Conservation (phyloP, 2,797 vertebrate genomes). For the Oreochromis mossambicus region DNA sequence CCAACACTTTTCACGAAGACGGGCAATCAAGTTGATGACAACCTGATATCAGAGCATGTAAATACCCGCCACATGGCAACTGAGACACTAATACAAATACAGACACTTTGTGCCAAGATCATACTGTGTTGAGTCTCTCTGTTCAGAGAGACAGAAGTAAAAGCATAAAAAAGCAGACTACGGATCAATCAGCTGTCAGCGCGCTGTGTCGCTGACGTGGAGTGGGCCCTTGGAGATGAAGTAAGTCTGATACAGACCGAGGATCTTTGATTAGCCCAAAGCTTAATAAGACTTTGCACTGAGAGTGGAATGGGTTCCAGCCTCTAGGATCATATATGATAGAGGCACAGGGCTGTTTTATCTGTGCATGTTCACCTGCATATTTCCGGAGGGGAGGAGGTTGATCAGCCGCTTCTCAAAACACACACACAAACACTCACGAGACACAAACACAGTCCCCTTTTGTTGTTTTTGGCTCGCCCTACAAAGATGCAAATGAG, state of each 20-base stretch:
- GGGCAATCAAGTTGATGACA: not conserved
- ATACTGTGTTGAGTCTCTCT: not conserved
- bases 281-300: slow-evolving; percentile 33
- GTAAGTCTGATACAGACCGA: slow-evolving; percentile 27
- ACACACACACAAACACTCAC: not conserved
- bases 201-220: slow-evolving; percentile 2
- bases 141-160: not conserved
- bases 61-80: not conserved
- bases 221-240: slow-evolving; percentile 40
- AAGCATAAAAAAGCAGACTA: not conserved
- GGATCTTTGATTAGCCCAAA: slow-evolving; percentile 54
- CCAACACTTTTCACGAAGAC: not conserved
- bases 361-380: slow-evolving; percentile 5
- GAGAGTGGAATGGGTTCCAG: slow-evolving; percentile 29
- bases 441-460: not conserved
- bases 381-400: not conserved
- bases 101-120: not conserved
- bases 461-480: not conserved
- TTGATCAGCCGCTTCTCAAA: not conserved
- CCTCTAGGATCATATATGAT: slow-evolving; percentile 35
- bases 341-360: not conserved
- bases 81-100: not conserved
- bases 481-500: not conserved
- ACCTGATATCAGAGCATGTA: not conserved
- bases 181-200: slow-evolving; percentile 48